phyloP scores from a whole-genome alignment of 2,888 invertebrate genomes.

The Diloba caeruleocephala region DNA sequence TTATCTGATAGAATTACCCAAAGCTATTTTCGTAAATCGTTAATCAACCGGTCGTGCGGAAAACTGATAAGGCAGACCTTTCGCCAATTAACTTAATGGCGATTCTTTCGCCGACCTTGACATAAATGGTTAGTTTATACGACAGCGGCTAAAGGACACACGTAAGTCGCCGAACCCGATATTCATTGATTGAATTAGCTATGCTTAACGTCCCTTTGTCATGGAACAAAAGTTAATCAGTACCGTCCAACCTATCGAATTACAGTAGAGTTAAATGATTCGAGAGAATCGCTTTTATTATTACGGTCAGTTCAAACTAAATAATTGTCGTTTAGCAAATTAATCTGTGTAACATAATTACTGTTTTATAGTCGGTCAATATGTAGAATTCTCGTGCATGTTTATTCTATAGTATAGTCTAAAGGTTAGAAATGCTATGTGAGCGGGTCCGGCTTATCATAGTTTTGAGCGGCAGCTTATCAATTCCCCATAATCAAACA shows the following conservation, averaged over 20 bases:
- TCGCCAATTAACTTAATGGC: slow-evolving; percentile 85
- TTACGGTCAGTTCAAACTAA: slow-evolving; percentile 16
- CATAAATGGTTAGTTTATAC: slow-evolving; percentile 59
- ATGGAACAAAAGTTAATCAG: slow-evolving; percentile 36
- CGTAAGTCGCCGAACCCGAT: slow-evolving; percentile 53
- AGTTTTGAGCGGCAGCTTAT: too few species aligned
- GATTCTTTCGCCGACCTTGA: slow-evolving; percentile 77
- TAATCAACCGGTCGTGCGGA: slow-evolving; percentile 82
- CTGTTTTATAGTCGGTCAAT: too few species aligned
- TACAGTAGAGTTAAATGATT: slow-evolving; percentile 35
- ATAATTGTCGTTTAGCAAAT: slow-evolving; percentile 12
- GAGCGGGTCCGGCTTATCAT: too few species aligned
- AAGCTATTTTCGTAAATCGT: slow-evolving; percentile 83
- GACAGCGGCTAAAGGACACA: slow-evolving; percentile 46
- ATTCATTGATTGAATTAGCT: slow-evolving; percentile 57
- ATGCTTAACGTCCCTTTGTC: slow-evolving; percentile 17
- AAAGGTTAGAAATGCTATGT: too few species aligned
- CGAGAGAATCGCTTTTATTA: slow-evolving; percentile 25
- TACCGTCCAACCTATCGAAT: slow-evolving; percentile 10
- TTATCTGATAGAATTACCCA: slow-evolving; percentile 67
- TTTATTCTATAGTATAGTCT: too few species aligned
- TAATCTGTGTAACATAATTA: slow-evolving; percentile 15
- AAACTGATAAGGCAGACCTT: slow-evolving; percentile 84
- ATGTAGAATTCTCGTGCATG: too few species aligned
- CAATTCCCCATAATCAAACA: too few species aligned